A percentile compares a stretch with the other conserved stretches of the same genome.
phyloP scores from a whole-genome alignment of 2,113 vertebrate genomes.

The Phrynosoma blainvillii region DNA sequence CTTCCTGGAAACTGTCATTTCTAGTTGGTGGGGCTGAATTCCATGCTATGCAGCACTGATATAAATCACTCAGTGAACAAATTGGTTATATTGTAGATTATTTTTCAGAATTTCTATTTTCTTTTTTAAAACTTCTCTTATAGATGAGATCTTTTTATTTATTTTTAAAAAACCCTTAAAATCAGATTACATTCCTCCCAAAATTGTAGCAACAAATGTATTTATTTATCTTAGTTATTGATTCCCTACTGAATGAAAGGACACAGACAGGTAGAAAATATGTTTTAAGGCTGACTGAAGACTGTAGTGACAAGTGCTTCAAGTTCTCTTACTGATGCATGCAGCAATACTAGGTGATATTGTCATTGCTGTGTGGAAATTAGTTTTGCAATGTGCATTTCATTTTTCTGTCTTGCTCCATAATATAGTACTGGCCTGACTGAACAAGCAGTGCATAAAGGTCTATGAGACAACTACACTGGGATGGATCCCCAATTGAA shows the following conservation, averaged over 20 bases:
- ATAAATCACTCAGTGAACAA: background rate
- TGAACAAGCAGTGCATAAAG: background rate
- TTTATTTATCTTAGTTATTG: constrained; percentile 14
- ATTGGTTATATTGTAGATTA: no score
- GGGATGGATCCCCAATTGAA: background rate
- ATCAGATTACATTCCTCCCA: background rate
- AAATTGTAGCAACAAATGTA: background rate
- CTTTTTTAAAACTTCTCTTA: background rate
- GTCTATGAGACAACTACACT: background rate
- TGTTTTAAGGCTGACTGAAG: constrained; percentile 14
- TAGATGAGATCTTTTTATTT: background rate
- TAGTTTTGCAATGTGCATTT: background rate
- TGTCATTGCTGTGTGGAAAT: background rate
- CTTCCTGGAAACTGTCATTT: background rate
- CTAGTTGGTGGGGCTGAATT: no score
- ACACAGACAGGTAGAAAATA: background rate
- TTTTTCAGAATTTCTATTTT: background rate
- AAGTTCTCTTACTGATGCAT: constrained; percentile 17
- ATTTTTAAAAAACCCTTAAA: background rate
- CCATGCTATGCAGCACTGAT: background rate
- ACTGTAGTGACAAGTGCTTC: constrained; percentile 13
- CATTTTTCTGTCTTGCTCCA: background rate
- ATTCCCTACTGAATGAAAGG: constrained; percentile 5
- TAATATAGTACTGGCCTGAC: no score
- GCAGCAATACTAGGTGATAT: background rate